A percentile compares a stretch with the other conserved stretches of the same genome.
Conservation (phyloP, 2,888 invertebrate genomes). For the Cryptops parisi region DNA sequence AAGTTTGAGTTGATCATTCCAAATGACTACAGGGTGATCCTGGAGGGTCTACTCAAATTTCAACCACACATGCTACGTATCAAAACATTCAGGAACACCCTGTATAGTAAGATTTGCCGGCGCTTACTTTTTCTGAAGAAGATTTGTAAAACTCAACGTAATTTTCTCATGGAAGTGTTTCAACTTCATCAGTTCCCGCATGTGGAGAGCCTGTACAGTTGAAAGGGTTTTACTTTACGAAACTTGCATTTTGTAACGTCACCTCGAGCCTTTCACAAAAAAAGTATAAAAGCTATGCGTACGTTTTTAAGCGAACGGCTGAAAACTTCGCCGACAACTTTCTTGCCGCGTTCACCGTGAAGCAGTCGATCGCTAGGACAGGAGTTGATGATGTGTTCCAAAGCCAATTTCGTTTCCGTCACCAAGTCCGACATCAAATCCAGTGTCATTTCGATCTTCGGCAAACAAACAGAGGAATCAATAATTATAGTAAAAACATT, state of each 20-base stretch:
- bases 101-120: too few species aligned
- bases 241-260: conserved; percentile 20
- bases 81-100: too few species aligned
- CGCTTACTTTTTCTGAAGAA: conserved; percentile 43
- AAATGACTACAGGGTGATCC: too few species aligned
- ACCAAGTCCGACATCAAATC: conserved; percentile 44
- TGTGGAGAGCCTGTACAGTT: conserved; percentile 35
- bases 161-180: conserved; percentile 42
- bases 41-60: too few species aligned
- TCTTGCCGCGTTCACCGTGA: conserved; percentile 24
- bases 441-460: conserved; percentile 45
- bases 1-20: too few species aligned
- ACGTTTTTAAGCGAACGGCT: conserved; percentile 34
- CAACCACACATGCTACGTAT: too few species aligned
- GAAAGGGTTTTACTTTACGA: too few species aligned
- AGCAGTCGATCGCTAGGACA: conserved; percentile 24
- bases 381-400: conserved; percentile 43
- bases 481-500: conserved; percentile 7
- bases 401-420: conserved; percentile 43
- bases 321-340: conserved; percentile 29
- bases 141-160: conserved; percentile 38
- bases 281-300: too few species aligned
- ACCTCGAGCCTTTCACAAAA: too few species aligned
- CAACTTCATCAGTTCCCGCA: conserved; percentile 41
- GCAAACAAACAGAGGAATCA: conserved; percentile 22